Evolutionary conservation across 2,113 vertebrate species (phyloP).

Genomic region (Strix aluco): DNA sequence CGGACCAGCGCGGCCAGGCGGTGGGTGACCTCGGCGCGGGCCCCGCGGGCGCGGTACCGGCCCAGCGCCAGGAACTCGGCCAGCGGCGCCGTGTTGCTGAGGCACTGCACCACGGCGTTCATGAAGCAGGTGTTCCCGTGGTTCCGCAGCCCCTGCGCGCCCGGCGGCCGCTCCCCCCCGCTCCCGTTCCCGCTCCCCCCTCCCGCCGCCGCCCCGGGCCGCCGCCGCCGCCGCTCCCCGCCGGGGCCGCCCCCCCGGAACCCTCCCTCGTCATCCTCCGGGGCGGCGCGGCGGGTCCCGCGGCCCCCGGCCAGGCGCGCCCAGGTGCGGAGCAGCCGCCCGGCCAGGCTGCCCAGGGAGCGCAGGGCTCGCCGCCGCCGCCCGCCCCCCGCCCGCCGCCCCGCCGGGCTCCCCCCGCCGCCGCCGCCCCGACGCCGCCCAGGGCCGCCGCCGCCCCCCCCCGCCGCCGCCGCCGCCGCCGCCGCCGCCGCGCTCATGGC

Average conservation of each 20-base stretch:
- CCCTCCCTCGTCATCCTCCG: constrained; percentile 5
- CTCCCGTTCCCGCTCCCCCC: constrained; percentile 11
- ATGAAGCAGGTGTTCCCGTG: constrained; percentile 97
- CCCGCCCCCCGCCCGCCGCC: background rate
- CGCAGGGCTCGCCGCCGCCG: constrained; percentile 74
- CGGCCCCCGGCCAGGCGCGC: constrained; percentile 72
- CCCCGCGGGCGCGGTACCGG: constrained; percentile 47
- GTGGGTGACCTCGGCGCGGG: constrained; percentile 83
- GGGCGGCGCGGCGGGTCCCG: background rate
- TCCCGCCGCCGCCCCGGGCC: constrained; percentile 34
- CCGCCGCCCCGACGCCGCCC: background rate
- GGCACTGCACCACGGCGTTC: constrained; percentile 95
- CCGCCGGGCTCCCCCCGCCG: background rate
- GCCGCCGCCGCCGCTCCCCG: background rate
- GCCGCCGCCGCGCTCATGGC: background rate
- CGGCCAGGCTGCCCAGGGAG: constrained; percentile 83
- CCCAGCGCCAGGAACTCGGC: constrained; percentile 90
- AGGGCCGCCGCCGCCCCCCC: background rate
- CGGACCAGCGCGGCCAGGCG: constrained; percentile 89
- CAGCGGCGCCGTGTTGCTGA: constrained; percentile 93
- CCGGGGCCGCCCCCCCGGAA: background rate
- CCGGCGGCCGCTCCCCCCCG: constrained; percentile 80
- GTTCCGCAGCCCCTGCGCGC: constrained; percentile 90
- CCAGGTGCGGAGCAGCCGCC: constrained; percentile 82
- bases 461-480: background rate